phyloP scores from a whole-genome alignment of 2,797 vertebrate species.

The Acomys russatus region DNA sequence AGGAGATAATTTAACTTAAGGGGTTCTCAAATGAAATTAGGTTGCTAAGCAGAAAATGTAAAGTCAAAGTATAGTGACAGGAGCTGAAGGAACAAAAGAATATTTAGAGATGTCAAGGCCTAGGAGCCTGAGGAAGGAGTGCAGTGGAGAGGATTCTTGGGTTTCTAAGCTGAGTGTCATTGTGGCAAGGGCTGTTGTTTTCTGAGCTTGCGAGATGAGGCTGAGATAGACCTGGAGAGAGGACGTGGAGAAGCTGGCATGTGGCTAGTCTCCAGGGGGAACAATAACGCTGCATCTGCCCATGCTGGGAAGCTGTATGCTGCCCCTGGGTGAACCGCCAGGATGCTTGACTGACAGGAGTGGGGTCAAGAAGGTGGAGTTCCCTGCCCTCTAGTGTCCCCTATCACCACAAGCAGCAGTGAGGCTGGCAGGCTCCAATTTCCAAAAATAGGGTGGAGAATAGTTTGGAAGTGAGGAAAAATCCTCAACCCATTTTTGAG shows the following conservation, averaged over 20 bases:
- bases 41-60: background rate
- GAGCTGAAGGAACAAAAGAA: background rate
- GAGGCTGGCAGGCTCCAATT: background rate
- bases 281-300: background rate
- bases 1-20: constrained; percentile 21
- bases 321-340: background rate
- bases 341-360: background rate
- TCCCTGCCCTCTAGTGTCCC: rapidly evolving
- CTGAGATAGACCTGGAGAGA: too few species aligned
- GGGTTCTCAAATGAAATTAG: background rate
- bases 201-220: background rate
- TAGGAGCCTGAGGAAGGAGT: background rate
- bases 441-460: background rate
- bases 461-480: background rate
- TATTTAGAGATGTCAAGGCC: background rate
- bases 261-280: background rate
- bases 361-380: background rate
- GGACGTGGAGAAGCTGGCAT: background rate
- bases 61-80: background rate
- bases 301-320: background rate
- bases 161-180: background rate
- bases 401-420: background rate
- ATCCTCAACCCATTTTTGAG: background rate
- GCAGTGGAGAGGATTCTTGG: rapidly evolving
- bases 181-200: background rate